Base-by-base conservation (phyloP, 2,888 invertebrate genomes). In the Oxystoma pomonae region DNA sequence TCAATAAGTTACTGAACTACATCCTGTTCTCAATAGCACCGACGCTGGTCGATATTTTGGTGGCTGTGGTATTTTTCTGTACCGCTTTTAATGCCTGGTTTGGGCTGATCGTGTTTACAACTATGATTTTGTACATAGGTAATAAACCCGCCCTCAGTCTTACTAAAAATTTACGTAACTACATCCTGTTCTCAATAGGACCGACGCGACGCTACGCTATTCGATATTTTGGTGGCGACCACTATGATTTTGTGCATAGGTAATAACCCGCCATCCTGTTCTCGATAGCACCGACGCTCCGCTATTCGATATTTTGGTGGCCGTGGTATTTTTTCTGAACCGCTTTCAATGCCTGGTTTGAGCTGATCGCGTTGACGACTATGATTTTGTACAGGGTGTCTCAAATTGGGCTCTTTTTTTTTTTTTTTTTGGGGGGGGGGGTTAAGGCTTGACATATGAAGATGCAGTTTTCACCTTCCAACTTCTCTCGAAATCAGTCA, bases 211-310 rank as follows among this genome's bases (percentile, higher is more conserved):
- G n/a, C n/a, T n/a, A n/a, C n/a, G n/a, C 87, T 99, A 63, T 81
- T 93, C 16, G 98, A 99, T 77, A 96, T 99, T 65, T 57, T 95
- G 0, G 85, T 99, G 1, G 98, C 98, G 1, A 75, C 87, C 5
- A 97, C 98, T 1, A 98, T 99, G 98, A 79, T 86, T 58, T 78
- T 96, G 7, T 99, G 98, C 80, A 90, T 98, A 73, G 84, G 97
- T 96, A 82, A 87, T n/a, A n/a, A n/a, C n/a, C n/a, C n/a, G n/a
- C n/a, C n/a, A n/a, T n/a, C n/a, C n/a, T n/a, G n/a, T n/a, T n/a
- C n/a, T n/a, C n/a, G n/a, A n/a, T n/a, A n/a, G n/a, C n/a, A n/a
- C n/a, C n/a, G n/a, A n/a, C n/a, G n/a, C n/a, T n/a, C n/a, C n/a
- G n/a, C 87, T 99, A 63, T 81, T 93, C 16, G 98, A 99, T 77